phyloP scores from a whole-genome alignment of 2,797 vertebrate genomes.

The Glyptemys insculpta region DNA sequence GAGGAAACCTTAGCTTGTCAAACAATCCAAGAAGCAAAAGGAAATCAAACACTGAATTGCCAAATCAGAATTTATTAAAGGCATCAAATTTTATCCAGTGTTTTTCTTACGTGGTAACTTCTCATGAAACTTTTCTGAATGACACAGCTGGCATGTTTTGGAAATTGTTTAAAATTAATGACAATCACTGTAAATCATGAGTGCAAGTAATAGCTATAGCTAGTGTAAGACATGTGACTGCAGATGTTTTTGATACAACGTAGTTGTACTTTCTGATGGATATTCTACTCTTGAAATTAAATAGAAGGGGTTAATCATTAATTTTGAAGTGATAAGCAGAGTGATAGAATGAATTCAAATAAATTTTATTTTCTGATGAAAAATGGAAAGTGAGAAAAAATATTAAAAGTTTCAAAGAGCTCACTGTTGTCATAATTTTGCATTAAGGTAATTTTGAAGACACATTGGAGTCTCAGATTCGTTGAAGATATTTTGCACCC shows the following conservation, averaged over 20 bases:
- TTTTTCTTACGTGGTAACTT: background rate
- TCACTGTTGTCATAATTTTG: background rate
- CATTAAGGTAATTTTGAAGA: background rate
- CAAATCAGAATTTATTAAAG: background rate
- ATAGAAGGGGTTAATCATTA: conserved; percentile 4
- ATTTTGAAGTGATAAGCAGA: background rate
- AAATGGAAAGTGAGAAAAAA: background rate
- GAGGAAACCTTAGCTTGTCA: background rate
- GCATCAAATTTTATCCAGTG: background rate
- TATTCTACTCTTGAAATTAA: conserved; percentile 50
- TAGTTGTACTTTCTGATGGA: conserved; percentile 43
- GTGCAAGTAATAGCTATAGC: conserved; percentile 46
- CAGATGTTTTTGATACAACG: conserved; percentile 45
- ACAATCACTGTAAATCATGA: conserved; percentile 21
- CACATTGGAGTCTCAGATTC: background rate
- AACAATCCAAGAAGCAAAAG: background rate
- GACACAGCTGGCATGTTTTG: background rate
- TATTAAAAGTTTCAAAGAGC: background rate
- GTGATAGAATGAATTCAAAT: background rate
- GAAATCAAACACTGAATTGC: background rate
- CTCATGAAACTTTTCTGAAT: background rate
- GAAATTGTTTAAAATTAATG: conserved; percentile 34
- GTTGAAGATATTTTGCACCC: background rate
- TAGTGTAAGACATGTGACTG: background rate
- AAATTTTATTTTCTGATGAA: background rate